Base-by-base conservation (phyloP, 2,888 invertebrate genomes). In the Watsonalla binaria region DNA sequence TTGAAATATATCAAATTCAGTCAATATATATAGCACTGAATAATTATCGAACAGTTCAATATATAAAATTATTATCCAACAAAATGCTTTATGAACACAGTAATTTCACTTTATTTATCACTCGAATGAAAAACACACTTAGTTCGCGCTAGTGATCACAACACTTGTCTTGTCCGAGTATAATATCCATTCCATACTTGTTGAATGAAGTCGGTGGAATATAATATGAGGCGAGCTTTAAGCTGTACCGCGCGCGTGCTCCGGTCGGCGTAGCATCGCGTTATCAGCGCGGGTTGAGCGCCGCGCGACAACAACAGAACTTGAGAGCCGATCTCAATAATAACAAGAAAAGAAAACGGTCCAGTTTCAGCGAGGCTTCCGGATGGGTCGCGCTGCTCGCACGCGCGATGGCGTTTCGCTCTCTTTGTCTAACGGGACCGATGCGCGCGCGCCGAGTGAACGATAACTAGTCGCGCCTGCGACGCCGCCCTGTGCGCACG, bases 281-380 rank as follows among this genome's bases (percentile, higher is more conserved):
- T 90, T 90, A 90, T 90, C 90, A 90, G 85, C 86, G 84, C 84
- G 80, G 81, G 84, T 82, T 82, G 82, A 81, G 82, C 84, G 82
- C 85, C 81, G 85, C 83, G 83, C 88, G 87, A 89, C 89, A 88
- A 90, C 90, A 90, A 90, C 90, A 90, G 89, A 89, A 84, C 89
- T 86, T 87, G 85, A 86, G 87, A 84, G 81, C 78, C 88, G 87
- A 87, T 88, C 90, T 89, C 88, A 90, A 90, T 90, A 90, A 89
- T 86, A 90, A 90, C 90, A 90, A 90, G 90, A 90, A 90, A 90
- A 90, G 90, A 90, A 90, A 90, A 90, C 90, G 90, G 90, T 90
- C 90, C 90, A 90, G 90, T 90, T 90, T 90, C 90, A 90, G 90
- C 82, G 80, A 82, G 89, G 87, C 90, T 90, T 90, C 90, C 90